Percentiles rank a stretch among this genome's conserved stretches.
phyloP scores from a whole-genome alignment of 2,113 vertebrate species.

The Psammodynastes pulverulentus region DNA sequence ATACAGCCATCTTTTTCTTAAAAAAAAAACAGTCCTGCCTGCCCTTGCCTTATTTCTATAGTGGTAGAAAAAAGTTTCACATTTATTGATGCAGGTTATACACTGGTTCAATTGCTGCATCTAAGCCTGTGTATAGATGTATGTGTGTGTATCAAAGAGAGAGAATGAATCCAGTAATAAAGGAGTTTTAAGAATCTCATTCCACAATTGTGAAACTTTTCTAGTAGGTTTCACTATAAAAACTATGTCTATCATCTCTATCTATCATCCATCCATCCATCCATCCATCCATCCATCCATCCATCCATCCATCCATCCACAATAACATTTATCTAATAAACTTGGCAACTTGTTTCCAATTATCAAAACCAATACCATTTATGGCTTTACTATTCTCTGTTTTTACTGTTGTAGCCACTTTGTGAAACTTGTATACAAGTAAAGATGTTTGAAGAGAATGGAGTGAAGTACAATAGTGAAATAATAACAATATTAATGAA shows the following conservation, averaged over 20 bases:
- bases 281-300: not conserved
- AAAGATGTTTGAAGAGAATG: not conserved
- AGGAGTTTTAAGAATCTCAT: not conserved
- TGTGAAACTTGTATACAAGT: not conserved
- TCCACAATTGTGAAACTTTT: too few relatives aligned
- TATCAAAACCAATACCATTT: not conserved
- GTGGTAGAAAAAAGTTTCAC: not conserved
- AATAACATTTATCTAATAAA: too few relatives aligned
- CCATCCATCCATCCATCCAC: not conserved
- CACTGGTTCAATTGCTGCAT: not conserved
- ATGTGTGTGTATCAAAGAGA: not conserved
- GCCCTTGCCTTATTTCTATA: not conserved
- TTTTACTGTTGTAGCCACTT: not conserved
- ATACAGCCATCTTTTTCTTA: not conserved
- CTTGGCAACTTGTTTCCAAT: not conserved
- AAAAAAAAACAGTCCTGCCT: not conserved
- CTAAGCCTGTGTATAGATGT: not conserved
- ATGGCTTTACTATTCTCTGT: not conserved
- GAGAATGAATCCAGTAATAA: not conserved
- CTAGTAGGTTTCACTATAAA: not conserved
- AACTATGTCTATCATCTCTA: not conserved
- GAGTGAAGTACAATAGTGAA: not conserved
- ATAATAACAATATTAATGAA: not conserved
- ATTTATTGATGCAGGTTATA: not conserved
- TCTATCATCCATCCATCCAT: not conserved